phyloP scores from a whole-genome alignment of 2,797 vertebrate species.

The Pampus argenteus region DNA sequence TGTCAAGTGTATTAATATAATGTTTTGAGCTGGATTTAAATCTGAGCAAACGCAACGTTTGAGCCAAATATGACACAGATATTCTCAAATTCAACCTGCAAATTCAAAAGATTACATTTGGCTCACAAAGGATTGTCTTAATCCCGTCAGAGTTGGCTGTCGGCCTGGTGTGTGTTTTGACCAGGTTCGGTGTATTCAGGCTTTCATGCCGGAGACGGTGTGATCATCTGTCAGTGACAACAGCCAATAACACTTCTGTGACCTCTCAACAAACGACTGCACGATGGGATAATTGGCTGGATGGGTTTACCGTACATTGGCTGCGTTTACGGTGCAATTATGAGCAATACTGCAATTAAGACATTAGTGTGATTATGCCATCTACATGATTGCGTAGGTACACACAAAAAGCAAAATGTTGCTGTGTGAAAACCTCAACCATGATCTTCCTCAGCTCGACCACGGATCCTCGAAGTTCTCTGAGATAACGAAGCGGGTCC shows the following conservation, averaged over 20 bases:
- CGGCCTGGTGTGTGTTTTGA: slow-evolving; percentile 46
- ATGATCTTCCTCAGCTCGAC: background rate
- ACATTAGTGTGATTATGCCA: too few relatives aligned
- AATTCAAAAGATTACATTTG: slow-evolving; percentile 60
- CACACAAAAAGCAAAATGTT: background rate
- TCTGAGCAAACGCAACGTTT: slow-evolving; percentile 17
- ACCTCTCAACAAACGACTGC: slow-evolving; percentile 58
- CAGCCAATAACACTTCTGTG: slow-evolving; percentile 65
- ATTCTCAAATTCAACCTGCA: slow-evolving; percentile 51
- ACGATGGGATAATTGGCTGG: slow-evolving; percentile 63
- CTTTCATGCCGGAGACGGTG: slow-evolving; percentile 28
- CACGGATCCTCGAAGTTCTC: background rate
- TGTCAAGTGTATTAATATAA: slow-evolving; percentile 24
- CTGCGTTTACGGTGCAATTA: too few relatives aligned
- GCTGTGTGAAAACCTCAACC: background rate
- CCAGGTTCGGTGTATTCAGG: slow-evolving; percentile 29
- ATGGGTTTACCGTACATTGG: slow-evolving; percentile 29
- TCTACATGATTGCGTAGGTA: too few relatives aligned
- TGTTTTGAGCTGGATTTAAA: slow-evolving; percentile 34
- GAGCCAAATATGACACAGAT: slow-evolving; percentile 34
- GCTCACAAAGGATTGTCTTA: slow-evolving; percentile 54
- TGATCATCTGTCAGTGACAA: slow-evolving; percentile 66
- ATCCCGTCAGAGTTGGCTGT: slow-evolving; percentile 51
- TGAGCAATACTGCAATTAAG: too few relatives aligned
- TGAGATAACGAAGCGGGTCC: background rate